These are phyloP conservation scores for Hylaea fasciaria DNA, from an alignment of 2,888 invertebrate species.

Conservation along the genomic window DNA sequence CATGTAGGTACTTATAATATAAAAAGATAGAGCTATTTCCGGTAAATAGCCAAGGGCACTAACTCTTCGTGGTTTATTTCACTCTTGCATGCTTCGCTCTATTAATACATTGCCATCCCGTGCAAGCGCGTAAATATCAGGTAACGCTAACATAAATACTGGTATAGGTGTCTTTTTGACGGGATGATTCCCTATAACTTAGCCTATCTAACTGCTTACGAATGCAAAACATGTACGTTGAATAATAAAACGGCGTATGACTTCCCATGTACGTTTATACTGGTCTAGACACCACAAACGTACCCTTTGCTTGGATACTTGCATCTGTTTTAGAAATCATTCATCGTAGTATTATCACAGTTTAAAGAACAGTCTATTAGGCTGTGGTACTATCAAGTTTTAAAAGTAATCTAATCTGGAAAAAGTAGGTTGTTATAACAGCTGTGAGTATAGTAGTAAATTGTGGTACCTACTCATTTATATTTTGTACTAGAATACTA, in stretches of 20 bases:
- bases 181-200: constrained; percentile 8
- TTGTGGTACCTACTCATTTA: too few species aligned
- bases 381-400: too few species aligned
- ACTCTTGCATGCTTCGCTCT: constrained; percentile 14
- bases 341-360: too few species aligned
- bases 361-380: too few species aligned
- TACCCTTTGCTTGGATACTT: not conserved
- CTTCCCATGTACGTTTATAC: not conserved
- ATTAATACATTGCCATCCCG: constrained; percentile 15
- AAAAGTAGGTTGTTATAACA: too few species aligned
- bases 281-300: not conserved
- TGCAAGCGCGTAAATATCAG: too few species aligned
- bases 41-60: constrained; percentile 48
- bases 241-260: constrained; percentile 3
- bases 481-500: too few species aligned
- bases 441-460: too few species aligned
- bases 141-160: constrained; percentile 1
- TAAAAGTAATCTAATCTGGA: too few species aligned
- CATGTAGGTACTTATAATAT: constrained; percentile 36
- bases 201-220: not conserved
- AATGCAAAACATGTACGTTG: constrained; percentile 8
- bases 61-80: constrained; percentile 28
- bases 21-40: constrained; percentile 47
- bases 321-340: too few species aligned
- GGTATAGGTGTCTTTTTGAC: constrained; percentile 3